These are phyloP conservation scores for Heliocidaris erythrogramma DNA, from an alignment of 35 echinoderm and acorn worm genomes.

Conservation along the genomic window DNA sequence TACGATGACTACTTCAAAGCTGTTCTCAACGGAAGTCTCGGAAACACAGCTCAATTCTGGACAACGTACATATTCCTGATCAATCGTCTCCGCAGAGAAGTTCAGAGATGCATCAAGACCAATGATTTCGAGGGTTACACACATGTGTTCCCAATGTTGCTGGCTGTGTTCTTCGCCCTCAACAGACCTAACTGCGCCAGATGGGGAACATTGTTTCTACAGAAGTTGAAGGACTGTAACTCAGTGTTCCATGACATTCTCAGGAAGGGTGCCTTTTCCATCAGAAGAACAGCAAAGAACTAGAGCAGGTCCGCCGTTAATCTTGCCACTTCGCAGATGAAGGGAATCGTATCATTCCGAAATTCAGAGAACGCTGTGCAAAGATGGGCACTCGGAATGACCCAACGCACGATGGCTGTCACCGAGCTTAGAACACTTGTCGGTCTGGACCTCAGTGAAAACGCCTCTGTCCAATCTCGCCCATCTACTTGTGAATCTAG, in stretches of 20 bases:
- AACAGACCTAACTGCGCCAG: constrained; percentile 79
- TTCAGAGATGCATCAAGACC: too few species aligned
- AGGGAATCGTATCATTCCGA: too few species aligned
- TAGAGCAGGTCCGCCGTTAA: constrained; percentile 78
- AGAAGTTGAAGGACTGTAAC: constrained; percentile 63
- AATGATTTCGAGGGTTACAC: too few species aligned
- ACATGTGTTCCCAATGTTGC: too few species aligned
- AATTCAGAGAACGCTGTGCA: constrained; percentile 62
- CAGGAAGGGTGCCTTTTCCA: constrained; percentile 78
- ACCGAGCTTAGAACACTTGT: constrained; percentile 62
- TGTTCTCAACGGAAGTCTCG: too few species aligned
- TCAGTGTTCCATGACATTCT: constrained; percentile 52
- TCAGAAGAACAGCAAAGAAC: constrained; percentile 72
- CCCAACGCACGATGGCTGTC: constrained; percentile 63
- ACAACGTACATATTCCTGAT: too few species aligned
- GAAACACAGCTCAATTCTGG: too few species aligned
- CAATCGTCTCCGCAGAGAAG: too few species aligned
- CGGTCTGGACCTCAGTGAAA: constrained; percentile 57
- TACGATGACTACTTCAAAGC: too few species aligned
- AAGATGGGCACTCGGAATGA: constrained; percentile 58
- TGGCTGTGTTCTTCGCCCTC: too few species aligned
- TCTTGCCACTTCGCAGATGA: constrained; percentile 71
- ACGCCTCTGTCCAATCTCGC: constrained; percentile 59
- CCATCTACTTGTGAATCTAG: constrained; percentile 30
- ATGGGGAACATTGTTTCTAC: constrained; percentile 78